phyloP scores from a whole-genome alignment of 1,140 invertebrate genomes.

The Ridgeia piscesae region DNA sequence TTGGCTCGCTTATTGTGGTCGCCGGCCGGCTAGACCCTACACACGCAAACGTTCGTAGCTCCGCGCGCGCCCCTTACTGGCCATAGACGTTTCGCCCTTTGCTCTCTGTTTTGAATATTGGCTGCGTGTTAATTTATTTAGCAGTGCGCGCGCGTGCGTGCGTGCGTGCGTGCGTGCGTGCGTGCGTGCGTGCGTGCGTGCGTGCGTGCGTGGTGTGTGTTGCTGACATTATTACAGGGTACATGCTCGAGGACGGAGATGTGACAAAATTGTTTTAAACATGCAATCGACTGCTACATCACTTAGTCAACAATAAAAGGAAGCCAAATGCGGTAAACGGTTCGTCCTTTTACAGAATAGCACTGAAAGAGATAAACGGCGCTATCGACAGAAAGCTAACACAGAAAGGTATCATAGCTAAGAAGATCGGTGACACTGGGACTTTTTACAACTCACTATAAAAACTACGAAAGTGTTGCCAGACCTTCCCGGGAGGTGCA shows the following conservation, averaged over 20 bases:
- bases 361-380: too few species aligned
- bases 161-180: too few species aligned
- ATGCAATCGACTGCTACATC: background rate
- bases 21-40: background rate
- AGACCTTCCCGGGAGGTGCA: too few species aligned
- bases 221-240: background rate
- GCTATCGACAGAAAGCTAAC: too few species aligned
- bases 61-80: background rate
- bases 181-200: too few species aligned
- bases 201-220: background rate
- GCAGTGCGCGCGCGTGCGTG: background rate
- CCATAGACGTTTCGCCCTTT: background rate
- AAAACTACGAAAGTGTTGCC: too few species aligned
- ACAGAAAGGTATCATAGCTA: too few species aligned
- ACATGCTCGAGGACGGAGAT: background rate
- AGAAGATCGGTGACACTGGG: too few species aligned
- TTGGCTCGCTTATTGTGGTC: background rate
- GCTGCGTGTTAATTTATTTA: background rate
- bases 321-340: background rate
- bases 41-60: background rate
- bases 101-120: background rate
- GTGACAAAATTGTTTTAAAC: background rate
- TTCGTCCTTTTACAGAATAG: background rate
- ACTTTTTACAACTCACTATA: too few species aligned
- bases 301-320: background rate